These are phyloP conservation scores for Leptinotarsa defecta DNA, from an alignment of 1,140 invertebrate genomes.

Conservation along the genomic window DNA sequence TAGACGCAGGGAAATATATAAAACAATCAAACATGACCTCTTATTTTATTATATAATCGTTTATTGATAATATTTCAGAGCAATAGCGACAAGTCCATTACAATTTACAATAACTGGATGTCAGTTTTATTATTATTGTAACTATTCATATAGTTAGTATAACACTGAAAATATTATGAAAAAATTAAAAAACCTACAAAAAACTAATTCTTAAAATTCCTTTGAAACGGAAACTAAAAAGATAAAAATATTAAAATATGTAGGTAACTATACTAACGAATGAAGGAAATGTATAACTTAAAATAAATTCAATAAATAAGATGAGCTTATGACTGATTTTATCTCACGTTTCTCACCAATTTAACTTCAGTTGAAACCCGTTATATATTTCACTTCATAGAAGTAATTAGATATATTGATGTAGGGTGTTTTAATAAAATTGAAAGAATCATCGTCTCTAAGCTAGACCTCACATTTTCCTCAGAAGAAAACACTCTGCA, in stretches of 20 bases:
- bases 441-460: neutral
- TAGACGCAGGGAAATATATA: too few relatives aligned
- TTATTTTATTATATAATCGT: conserved; percentile 35
- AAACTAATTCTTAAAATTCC: neutral
- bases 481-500: conserved; percentile 13
- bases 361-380: conserved; percentile 10
- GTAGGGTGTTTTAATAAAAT: conserved; percentile 18
- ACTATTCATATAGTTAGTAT: conserved; percentile 17
- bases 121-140: conserved; percentile 24
- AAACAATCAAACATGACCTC: too few relatives aligned
- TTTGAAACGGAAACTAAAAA: neutral
- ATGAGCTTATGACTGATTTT: neutral
- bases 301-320: neutral
- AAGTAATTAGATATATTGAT: conserved; percentile 35
- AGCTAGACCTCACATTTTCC: neutral
- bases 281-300: conserved; percentile 7
- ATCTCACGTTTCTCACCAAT: neutral
- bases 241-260: neutral
- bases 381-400: conserved; percentile 45
- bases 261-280: conserved; percentile 3
- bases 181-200: neutral
- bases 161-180: conserved; percentile 17
- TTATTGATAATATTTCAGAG: conserved; percentile 47
- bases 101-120: conserved; percentile 40
- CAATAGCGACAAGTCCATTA: conserved; percentile 44